These are phyloP conservation scores for Azorinus chamasolen DNA, from an alignment of 2,888 invertebrate genomes.

Conservation along the genomic window DNA sequence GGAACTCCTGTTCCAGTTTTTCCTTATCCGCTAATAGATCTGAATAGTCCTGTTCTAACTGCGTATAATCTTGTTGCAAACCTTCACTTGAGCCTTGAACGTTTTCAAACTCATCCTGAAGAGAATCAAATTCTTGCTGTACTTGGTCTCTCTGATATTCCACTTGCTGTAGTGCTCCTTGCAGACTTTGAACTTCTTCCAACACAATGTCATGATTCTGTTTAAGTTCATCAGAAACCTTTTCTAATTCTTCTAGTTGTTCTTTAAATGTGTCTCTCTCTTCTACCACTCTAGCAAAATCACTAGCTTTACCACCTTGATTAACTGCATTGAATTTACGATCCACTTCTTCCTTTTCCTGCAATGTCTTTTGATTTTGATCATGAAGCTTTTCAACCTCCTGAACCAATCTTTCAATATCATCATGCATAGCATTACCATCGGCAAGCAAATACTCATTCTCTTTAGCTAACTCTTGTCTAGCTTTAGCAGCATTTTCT, in stretches of 20 bases:
- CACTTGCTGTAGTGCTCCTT: conserved; percentile 52
- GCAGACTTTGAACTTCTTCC: conserved; percentile 80
- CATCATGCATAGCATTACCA: conserved; percentile 80
- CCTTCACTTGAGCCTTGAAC: conserved; percentile 74
- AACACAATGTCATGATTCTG: conserved; percentile 79
- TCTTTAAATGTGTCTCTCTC: conserved; percentile 75
- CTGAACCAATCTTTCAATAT: conserved; percentile 78
- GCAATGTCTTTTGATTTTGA: conserved; percentile 65
- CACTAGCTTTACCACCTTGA: conserved; percentile 78
- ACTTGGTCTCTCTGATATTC: conserved; percentile 67
- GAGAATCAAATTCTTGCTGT: conserved; percentile 73
- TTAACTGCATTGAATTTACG: conserved; percentile 68
- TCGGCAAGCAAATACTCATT: conserved; percentile 79
- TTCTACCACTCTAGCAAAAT: conserved; percentile 75
- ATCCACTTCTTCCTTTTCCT: conserved; percentile 77
- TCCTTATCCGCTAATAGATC: conserved; percentile 79
- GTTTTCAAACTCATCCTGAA: conserved; percentile 77
- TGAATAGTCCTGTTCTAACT: conserved; percentile 78
- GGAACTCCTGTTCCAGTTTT: conserved; percentile 75
- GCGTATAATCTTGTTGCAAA: conserved; percentile 77
- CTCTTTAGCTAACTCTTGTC: conserved; percentile 76
- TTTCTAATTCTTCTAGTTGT: conserved; percentile 68
- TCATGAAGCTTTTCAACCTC: conserved; percentile 81
- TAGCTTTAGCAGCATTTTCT: conserved; percentile 64
- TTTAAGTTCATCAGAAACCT: conserved; percentile 64